These are phyloP conservation scores for Crotalus viridis DNA, from an alignment of 2,113 vertebrate genomes.

Conservation along the genomic window DNA sequence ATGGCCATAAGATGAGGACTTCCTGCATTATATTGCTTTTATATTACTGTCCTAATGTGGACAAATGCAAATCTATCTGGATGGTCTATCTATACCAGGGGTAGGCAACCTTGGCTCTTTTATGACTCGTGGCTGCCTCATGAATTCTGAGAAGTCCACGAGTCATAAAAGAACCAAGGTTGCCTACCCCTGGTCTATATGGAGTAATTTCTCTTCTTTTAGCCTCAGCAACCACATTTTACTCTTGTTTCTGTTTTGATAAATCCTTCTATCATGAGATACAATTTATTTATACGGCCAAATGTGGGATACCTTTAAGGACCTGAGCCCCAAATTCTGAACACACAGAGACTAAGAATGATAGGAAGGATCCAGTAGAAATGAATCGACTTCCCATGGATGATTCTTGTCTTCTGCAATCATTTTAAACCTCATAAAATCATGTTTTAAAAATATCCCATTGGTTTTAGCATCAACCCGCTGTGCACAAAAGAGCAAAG, in stretches of 20 bases:
- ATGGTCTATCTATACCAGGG: background rate
- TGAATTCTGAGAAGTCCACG: too few relatives aligned
- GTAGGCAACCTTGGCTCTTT: too few relatives aligned
- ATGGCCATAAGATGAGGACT: background rate
- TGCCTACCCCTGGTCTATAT: too few relatives aligned
- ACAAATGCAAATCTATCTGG: conserved; percentile 12
- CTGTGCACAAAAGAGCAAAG: conserved; percentile 67
- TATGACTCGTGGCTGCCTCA: too few relatives aligned
- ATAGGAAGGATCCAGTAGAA: background rate
- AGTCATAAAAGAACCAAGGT: too few relatives aligned
- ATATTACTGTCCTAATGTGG: conserved; percentile 36
- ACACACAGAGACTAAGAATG: background rate
- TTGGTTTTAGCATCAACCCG: conserved; percentile 49
- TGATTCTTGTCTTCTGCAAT: background rate
- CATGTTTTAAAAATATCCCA: conserved; percentile 56
- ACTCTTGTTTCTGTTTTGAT: background rate
- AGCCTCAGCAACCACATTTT: background rate
- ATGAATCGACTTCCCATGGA: background rate
- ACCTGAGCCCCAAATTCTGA: background rate
- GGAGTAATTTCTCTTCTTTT: background rate
- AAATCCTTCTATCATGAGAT: background rate
- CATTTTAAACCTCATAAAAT: conserved; percentile 47
- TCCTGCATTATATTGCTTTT: conserved; percentile 19
- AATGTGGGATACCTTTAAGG: background rate
- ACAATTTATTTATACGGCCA: background rate